A percentile compares a stretch with the other conserved stretches of the same genome.
Evolutionary conservation across 2,113 vertebrate genomes (phyloP).

Genomic region (Tichodroma muraria): DNA sequence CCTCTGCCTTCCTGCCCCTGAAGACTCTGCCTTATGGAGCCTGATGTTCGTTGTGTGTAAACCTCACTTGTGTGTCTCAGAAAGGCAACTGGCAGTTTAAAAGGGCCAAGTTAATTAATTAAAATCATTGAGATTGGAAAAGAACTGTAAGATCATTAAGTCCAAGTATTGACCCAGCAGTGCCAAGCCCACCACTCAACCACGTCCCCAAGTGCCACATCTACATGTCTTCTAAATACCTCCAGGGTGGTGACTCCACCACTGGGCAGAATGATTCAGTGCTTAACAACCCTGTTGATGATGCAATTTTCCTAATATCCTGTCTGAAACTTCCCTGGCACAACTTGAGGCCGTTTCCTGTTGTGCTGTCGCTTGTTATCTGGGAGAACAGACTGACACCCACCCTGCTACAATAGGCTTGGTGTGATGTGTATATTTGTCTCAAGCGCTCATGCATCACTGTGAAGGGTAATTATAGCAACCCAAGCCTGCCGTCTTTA

Average conservation of each 20-base stretch:
- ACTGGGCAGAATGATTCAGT: not conserved
- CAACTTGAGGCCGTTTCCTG: not conserved
- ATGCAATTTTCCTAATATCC: not conserved
- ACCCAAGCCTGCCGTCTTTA: not conserved
- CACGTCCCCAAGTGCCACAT: not conserved
- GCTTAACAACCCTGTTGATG: not conserved
- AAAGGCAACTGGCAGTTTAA: not conserved
- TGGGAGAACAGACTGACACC: not conserved
- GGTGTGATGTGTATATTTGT: not conserved
- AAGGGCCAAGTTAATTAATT: not conserved
- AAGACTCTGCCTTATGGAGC: not conserved
- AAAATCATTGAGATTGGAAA: not conserved
- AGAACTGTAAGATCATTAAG: not conserved
- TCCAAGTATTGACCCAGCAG: not conserved
- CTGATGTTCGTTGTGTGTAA: not conserved
- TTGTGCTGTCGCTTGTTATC: not conserved
- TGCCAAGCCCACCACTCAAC: not conserved
- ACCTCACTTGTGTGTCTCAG: not conserved
- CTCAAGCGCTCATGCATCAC: not conserved
- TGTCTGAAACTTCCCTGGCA: not conserved
- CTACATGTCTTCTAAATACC: not conserved
- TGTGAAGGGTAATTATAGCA: slow-evolving; percentile 6
- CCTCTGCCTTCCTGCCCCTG: not conserved
- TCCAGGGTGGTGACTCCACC: not conserved
- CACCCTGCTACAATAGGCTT: not conserved